Evolutionary conservation across 1,140 invertebrate species (phyloP).

Genomic region (Gonioctena quinquepunctata): DNA sequence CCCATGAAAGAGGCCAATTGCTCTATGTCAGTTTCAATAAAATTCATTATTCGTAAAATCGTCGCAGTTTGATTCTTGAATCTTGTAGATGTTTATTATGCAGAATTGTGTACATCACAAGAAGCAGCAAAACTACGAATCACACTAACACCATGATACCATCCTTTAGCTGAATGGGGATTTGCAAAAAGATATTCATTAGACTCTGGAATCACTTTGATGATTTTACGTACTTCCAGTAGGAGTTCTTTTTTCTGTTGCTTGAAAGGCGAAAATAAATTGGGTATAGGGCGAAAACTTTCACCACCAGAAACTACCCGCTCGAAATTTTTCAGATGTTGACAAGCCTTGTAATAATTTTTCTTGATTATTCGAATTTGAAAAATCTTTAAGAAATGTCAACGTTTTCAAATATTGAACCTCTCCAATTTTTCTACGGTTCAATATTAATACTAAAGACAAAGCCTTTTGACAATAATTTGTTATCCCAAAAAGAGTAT

Average conservation of each 20-base stretch:
- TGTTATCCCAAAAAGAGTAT: constrained; percentile 11
- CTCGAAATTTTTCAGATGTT: no score
- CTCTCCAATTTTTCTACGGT: constrained; percentile 8
- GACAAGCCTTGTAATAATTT: constrained; percentile 20
- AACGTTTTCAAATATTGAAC: not conserved
- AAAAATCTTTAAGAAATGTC: no score
- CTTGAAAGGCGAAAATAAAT: no score
- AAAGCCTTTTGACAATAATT: constrained; percentile 9
- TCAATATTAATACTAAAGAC: not conserved
- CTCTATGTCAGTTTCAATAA: constrained; percentile 26
- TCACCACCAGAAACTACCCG: no score
- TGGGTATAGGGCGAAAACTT: no score
- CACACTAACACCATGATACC: not conserved
- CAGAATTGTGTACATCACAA: constrained; percentile 8
- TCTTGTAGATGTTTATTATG: constrained; percentile 24
- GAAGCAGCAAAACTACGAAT: constrained; percentile 18
- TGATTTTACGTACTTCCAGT: not conserved
- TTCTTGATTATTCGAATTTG: no score
- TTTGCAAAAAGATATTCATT: constrained; percentile 14
- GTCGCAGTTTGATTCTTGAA: constrained; percentile 35
- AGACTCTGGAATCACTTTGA: not conserved
- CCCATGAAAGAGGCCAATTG: constrained; percentile 42
- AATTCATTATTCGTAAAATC: constrained; percentile 29
- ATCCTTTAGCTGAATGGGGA: not conserved
- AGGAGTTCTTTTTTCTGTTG: no score